Conservation (phyloP, 2,888 invertebrate genomes). For the Willowsia nigromaculata region DNA sequence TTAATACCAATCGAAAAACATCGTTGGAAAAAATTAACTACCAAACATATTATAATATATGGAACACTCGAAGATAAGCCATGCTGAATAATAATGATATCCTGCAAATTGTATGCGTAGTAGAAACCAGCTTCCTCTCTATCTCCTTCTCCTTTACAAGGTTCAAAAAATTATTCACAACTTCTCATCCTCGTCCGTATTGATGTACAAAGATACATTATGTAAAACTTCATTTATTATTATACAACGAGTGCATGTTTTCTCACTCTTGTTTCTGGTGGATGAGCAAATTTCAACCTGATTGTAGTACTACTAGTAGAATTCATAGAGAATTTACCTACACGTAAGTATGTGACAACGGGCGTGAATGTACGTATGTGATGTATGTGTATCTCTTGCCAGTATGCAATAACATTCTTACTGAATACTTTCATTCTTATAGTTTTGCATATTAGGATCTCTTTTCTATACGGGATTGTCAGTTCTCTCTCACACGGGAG, state of each 20-base stretch:
- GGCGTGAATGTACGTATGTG: neutral
- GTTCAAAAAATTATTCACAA: slow-evolving; percentile 12
- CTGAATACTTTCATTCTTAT: too few species aligned
- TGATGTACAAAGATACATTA: neutral
- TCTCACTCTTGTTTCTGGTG: slow-evolving; percentile 1
- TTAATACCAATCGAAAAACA: slow-evolving; percentile 1
- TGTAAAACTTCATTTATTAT: neutral
- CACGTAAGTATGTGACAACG: slow-evolving; percentile 18
- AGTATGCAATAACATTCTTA: slow-evolving; percentile 10
- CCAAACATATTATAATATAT: neutral
- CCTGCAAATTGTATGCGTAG: neutral
- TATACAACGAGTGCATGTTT: neutral
- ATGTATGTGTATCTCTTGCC: neutral
- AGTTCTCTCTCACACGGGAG: neutral
- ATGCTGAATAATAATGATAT: neutral
- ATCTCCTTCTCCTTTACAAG: neutral
- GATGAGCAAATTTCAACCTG: slow-evolving; percentile 31
- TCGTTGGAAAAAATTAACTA: slow-evolving; percentile 5
- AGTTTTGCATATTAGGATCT: neutral
- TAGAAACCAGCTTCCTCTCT: slow-evolving; percentile 3
- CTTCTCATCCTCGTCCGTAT: neutral
- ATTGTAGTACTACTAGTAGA: too few species aligned
- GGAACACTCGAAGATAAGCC: neutral
- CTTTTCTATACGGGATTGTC: neutral
- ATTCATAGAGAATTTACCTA: neutral